Base-by-base conservation (phyloP, 2,113 vertebrate genomes). In the Indicator maculatus region DNA sequence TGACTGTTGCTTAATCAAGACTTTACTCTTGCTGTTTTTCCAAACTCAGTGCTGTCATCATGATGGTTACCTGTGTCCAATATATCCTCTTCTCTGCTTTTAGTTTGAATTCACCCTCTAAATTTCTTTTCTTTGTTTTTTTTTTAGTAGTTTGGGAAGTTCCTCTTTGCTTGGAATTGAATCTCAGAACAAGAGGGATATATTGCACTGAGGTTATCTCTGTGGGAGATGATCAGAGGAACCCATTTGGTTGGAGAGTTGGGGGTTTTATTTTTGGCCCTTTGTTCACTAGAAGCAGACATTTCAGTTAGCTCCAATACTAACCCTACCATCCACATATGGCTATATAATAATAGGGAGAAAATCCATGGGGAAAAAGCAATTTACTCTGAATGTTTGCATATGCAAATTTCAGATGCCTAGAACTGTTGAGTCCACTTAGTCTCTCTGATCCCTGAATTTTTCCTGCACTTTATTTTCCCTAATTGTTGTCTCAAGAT, bases 341-440 rank as follows among this genome's bases (percentile, higher is more conserved):
- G 52, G 81, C 5, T 60, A 7, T n/a, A 7, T 19, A 36, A 33
- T 59, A 20, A 11, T 17, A 96, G 93, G 93, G 91, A 84, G 73
- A 94, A 88, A 94, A 95, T 94, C 95, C 95, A 94, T 93, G 95
- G 94, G 96, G 95, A 95, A 95, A 96, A 96, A 96, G 70, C 84
- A 82, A 76, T 73, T 93, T 41, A 93, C 59, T 88, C 23, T 96
- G 94, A 92, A 95, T 93, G 95, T 96, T 93, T 83, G 96, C 91
- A 23, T 23, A 88, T 88, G 96, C 91, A 88, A 44, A 86, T 89
- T 77, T 66, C 91, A 93, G 76, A 93, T 88, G 96, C 87, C 21
- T 14, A 91, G 70, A 91, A 89, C 72, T 86, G 26, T 95, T 38
- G 75, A 96, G 64, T 79, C 89, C 89, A 72, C 83, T 83, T 90